A percentile compares a stretch with the other conserved stretches of the same genome.
Evolutionary conservation across 2,797 vertebrate species (phyloP).

Genomic region (Tinamus major): DNA sequence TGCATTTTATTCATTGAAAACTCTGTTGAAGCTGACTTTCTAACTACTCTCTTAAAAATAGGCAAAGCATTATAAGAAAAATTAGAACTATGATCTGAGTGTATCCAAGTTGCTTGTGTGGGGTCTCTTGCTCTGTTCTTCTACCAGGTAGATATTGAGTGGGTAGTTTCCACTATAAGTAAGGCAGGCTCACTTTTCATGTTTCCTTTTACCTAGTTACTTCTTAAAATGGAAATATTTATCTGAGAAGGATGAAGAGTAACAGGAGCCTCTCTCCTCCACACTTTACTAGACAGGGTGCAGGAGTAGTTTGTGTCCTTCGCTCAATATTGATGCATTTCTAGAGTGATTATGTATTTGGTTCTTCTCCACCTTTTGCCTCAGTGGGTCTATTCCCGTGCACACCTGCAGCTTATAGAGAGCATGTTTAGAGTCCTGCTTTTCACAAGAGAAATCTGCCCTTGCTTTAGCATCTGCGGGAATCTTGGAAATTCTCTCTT

Average conservation of each 20-base stretch:
- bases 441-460: not conserved
- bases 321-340: not conserved
- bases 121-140: not conserved
- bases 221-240: not conserved
- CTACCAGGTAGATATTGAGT: not conserved
- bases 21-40: not conserved
- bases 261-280: accelerated
- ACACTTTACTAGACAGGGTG: not conserved
- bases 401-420: not conserved
- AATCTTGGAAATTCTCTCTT: not conserved
- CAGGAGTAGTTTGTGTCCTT: accelerated
- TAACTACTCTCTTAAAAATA: not conserved
- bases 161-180: not conserved
- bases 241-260: not conserved
- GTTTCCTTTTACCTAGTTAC: not conserved
- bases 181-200: not conserved
- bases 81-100: not conserved
- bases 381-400: not conserved
- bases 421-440: not conserved
- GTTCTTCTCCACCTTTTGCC: not conserved
- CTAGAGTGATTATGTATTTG: not conserved
- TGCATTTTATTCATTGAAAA: not conserved
- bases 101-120: not conserved
- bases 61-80: not conserved
- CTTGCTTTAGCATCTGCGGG: not conserved